Base-by-base conservation (phyloP, 2,888 invertebrate species). In the Blera fallax region DNA sequence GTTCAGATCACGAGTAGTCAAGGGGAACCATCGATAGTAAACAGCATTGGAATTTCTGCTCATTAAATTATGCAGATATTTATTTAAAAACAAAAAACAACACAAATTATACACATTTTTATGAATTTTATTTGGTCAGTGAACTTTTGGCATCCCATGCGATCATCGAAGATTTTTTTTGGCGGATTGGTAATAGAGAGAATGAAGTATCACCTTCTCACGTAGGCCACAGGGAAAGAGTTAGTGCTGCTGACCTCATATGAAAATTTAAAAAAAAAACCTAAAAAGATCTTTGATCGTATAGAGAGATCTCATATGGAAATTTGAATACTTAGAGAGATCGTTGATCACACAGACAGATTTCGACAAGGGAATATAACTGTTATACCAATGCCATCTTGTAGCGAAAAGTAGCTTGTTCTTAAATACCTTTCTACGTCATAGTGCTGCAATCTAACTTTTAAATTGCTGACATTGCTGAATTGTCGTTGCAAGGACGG, bases 11-110 rank as follows among this genome's bases (percentile, higher is more conserved):
- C 48, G 14, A 24, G 34, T 48, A 50, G 50, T 34, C 52, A 67
- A 67, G 65, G 65, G 16, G 16, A 67, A 24, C 50, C 32, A 50
- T 34, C 21, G 14, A 34, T 34, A 5, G 18, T 18, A 21, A 29
- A 29, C 16, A 24, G 11, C 21, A 52, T 50, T 52, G 50, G 24
- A 65, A 40, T 40, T 40, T 21, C 8, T 6, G 54, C n/a, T 37
- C 24, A 27, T 65, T 50, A 37, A 50, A 37, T 40, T 52, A 54
- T 43, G 40, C 67, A 69, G 16, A 54, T 54, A 29, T 8, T 32
- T 54, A 18, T 16, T 56, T 18, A 11, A n/a, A 34, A 18, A 4
- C 16, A 56, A 18, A 11, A 34, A n/a, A 40, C 14, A 1, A 40
- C 4, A 24, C 24, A 14, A 37, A 1, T 2, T 37, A n/a, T 3